Evolutionary conservation across 2,888 invertebrate species (phyloP), one percentile per base, ranked within the genome.

Genomic region (Cheilosia pagana): DNA sequence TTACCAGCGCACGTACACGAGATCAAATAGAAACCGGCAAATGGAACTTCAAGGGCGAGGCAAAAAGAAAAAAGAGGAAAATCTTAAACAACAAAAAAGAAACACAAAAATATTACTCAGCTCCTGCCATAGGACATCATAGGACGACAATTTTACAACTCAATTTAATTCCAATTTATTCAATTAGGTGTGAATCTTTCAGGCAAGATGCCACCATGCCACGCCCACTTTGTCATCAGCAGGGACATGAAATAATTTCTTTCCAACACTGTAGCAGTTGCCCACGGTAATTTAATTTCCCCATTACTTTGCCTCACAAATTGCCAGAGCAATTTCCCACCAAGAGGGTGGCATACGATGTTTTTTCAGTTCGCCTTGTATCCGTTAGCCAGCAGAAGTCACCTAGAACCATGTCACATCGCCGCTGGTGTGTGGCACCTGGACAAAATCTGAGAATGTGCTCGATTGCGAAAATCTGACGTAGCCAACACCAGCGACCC

Each of bases 141-240:
- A 35, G 10, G 10, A 28, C 67, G 10, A 28, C 67, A 76, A 60
- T 85, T 81, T 85, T 76, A 85, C 81, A 85, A 85, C 81, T 85
- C 75, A 85, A 85, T 85, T 85, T 81, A 81, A 85, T 85, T 85
- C 59, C 81, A 85, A 79, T 81, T 81, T 76, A 85, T 85, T 85
- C 81, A 85, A 85, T 85, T 85, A 85, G 81, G 85, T 85, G 81
- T 67, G 81, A 85, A 81, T 79, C 81, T 81, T 76, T 81, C 57
- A 57, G 55, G 65, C 55, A 31, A 71, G 59, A 70, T 62, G 62
- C 23, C 31, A 8, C 53, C 35, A 53, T 14, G 28, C 28, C 62
- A 65, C n/a, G n/a, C 21, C 60, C 55, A 72, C 59, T 12, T 59
- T n/a, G n/a, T n/a, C 28, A 45, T 57, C 23, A 28, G 48, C 8